These are phyloP conservation scores for Neoscelio sp. DNA, from an alignment of 2,888 invertebrate genomes.

Conservation along the genomic window DNA sequence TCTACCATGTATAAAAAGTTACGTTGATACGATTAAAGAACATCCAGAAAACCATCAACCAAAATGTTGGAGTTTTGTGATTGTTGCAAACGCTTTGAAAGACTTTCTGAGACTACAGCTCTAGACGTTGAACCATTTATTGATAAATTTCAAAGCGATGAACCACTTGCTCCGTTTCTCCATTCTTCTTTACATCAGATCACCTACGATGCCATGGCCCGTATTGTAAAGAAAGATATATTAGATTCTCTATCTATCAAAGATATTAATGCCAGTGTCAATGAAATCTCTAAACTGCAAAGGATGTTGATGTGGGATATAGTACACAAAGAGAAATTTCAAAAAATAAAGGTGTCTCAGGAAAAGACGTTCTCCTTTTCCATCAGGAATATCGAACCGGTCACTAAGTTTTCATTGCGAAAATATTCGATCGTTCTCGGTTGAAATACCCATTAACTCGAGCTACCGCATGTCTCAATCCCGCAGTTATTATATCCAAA, in stretches of 20 bases:
- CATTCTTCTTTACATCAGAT: conserved; percentile 6
- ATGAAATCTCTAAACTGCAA: background rate
- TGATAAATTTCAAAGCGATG: conserved; percentile 54
- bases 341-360: conserved; percentile 10
- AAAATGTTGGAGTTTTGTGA: conserved; percentile 30
- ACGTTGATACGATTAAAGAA: conserved; percentile 41
- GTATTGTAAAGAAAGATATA: conserved; percentile 23
- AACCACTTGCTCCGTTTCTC: conserved; percentile 51
- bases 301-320: conserved; percentile 5
- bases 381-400: background rate
- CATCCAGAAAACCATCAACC: conserved; percentile 37
- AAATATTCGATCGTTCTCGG: conserved; percentile 13
- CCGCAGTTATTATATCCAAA: background rate
- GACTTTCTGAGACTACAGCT: conserved; percentile 55
- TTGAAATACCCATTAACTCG: background rate
- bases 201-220: conserved; percentile 7
- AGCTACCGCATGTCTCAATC: background rate
- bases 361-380: conserved; percentile 21
- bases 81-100: conserved; percentile 15
- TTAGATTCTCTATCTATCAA: background rate
- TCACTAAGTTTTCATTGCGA: background rate
- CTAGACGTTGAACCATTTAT: conserved; percentile 59
- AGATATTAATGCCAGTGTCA: background rate
- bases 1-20: conserved; percentile 54
- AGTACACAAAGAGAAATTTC: background rate